A percentile compares a stretch with the other conserved stretches of the same genome.
These are phyloP conservation scores for Amphiduros pacificus DNA, from an alignment of 2,888 invertebrate species.

Conservation along the genomic window DNA sequence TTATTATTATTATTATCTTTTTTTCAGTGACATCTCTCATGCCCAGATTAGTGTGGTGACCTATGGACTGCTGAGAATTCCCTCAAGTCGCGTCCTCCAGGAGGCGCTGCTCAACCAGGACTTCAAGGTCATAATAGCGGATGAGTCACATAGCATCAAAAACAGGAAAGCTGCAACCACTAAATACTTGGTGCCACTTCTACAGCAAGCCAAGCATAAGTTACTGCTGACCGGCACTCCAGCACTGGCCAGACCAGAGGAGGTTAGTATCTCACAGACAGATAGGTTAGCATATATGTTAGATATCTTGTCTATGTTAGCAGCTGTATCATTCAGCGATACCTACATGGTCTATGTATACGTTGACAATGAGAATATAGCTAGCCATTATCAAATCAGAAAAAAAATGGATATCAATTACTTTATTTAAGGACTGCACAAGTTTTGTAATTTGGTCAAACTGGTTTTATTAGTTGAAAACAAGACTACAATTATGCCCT, in stretches of 20 bases:
- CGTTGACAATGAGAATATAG: too few relatives aligned
- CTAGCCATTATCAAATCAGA: too few relatives aligned
- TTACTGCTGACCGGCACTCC: slow-evolving; percentile 55
- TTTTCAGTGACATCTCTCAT: slow-evolving; percentile 41
- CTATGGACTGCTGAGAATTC: slow-evolving; percentile 47
- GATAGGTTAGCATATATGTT: too few relatives aligned
- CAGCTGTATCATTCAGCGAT: too few relatives aligned
- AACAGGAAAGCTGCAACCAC: slow-evolving; percentile 47
- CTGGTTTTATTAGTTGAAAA: too few relatives aligned
- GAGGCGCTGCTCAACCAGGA: slow-evolving; percentile 47
- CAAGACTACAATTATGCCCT: too few relatives aligned
- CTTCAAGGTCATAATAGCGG: slow-evolving; percentile 50
- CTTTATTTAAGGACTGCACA: too few relatives aligned
- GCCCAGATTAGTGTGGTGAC: slow-evolving; percentile 46
- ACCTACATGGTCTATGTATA: too few relatives aligned
- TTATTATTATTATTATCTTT: too few relatives aligned
- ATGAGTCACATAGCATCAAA: slow-evolving; percentile 55
- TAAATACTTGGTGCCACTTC: slow-evolving; percentile 47
- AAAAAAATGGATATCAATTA: too few relatives aligned
- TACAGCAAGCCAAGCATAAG: slow-evolving; percentile 44
- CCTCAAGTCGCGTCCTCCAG: slow-evolving; percentile 37
- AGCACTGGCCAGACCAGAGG: slow-evolving; percentile 53
- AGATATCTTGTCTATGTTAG: too few relatives aligned
- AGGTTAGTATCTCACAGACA: slow-evolving; percentile 36
- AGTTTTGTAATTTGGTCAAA: too few relatives aligned